These are phyloP conservation scores for Plecturocebus donacophilus DNA, from an alignment of 2,113 vertebrate species.

Conservation along the genomic window DNA sequence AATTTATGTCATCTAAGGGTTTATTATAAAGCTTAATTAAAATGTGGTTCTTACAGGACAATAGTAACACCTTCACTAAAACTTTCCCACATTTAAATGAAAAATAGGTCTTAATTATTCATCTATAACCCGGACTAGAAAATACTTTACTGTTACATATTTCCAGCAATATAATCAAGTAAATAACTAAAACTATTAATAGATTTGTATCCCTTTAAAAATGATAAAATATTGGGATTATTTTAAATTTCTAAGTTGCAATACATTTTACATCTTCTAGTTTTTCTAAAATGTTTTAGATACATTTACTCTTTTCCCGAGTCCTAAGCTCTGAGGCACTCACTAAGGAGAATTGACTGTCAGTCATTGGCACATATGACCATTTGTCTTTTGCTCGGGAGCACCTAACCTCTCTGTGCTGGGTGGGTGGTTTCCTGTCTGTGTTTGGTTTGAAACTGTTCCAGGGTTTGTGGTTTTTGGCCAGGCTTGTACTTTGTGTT, in stretches of 20 bases:
- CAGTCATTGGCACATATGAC: background rate
- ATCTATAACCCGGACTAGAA: background rate
- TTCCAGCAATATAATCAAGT: background rate
- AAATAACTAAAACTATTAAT: background rate
- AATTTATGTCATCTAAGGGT: background rate
- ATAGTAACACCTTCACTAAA: background rate
- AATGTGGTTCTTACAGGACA: background rate
- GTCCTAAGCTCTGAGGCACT: background rate
- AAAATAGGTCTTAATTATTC: background rate
- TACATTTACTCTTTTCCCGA: background rate
- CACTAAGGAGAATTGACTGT: background rate
- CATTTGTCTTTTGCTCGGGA: background rate
- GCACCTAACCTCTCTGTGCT: background rate
- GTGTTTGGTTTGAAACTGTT: slow-evolving; percentile 78
- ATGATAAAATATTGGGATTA: background rate
- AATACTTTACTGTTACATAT: background rate
- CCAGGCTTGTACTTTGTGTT: slow-evolving; percentile 53
- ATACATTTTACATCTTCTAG: background rate
- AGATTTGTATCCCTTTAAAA: background rate
- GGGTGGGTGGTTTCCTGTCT: slow-evolving; percentile 82
- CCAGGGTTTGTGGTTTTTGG: slow-evolving; percentile 80
- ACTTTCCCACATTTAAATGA: background rate
- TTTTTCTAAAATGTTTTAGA: background rate
- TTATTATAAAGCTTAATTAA: background rate
- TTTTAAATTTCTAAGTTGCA: background rate